Evolutionary conservation across 2,888 invertebrate genomes (phyloP).

Genomic region (Eudemis profundana): DNA sequence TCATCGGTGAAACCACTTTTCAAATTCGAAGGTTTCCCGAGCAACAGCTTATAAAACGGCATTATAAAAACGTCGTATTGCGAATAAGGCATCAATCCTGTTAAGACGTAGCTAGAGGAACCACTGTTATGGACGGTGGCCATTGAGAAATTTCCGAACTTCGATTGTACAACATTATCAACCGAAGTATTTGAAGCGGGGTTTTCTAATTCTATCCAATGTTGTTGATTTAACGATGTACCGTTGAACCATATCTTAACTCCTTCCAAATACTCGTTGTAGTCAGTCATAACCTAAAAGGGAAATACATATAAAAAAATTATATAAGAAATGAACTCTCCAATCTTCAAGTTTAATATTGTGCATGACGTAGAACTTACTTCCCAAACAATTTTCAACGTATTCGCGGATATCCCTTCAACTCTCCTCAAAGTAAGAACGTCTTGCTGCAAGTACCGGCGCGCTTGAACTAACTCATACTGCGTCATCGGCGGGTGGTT

Average conservation of each 20-base stretch:
- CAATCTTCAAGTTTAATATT: background rate
- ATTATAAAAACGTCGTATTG: conserved; percentile 97
- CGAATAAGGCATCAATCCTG: conserved; percentile 92
- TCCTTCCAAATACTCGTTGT: conserved; percentile 87
- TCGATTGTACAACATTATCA: conserved; percentile 69
- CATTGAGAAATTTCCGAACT: conserved; percentile 87
- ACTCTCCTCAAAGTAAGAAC: conserved; percentile 90
- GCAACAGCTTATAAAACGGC: conserved; percentile 94
- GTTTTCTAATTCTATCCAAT: conserved; percentile 64
- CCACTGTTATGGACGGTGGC: conserved; percentile 89
- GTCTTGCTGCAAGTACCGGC: conserved; percentile 91
- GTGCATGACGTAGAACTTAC: conserved; percentile 76
- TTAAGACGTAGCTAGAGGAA: conserved; percentile 90
- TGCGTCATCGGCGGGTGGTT: conserved; percentile 89
- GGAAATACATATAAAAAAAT: conserved; percentile 21
- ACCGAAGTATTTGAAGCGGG: conserved; percentile 66
- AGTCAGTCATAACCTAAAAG: conserved; percentile 79
- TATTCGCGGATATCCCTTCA: conserved; percentile 90
- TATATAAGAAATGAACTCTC: background rate
- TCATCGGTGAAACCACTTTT: conserved; percentile 93
- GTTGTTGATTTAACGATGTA: conserved; percentile 70
- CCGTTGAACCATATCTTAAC: conserved; percentile 87
- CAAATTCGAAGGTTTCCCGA: conserved; percentile 97
- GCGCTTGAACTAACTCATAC: conserved; percentile 91
- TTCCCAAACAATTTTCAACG: conserved; percentile 92